Percentiles rank a stretch among this genome's conserved stretches.
These are phyloP conservation scores for Microtus richardsoni DNA, from an alignment of 2,113 vertebrate genomes.

Conservation along the genomic window DNA sequence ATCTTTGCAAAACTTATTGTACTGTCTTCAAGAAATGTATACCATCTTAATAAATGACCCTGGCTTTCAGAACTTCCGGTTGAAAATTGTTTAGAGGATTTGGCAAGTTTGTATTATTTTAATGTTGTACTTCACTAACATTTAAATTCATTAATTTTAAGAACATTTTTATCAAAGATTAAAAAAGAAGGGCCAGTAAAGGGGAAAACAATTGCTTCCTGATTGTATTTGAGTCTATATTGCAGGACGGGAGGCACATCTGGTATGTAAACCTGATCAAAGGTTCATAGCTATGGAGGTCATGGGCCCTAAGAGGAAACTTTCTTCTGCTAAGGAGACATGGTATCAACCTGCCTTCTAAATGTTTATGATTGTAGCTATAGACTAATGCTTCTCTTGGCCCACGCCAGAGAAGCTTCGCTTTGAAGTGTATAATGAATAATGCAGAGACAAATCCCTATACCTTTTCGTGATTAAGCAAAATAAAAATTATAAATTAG, in stretches of 20 bases:
- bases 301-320: background rate
- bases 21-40: background rate
- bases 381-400: background rate
- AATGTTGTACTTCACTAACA: background rate
- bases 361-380: background rate
- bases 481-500: background rate
- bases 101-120: background rate
- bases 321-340: background rate
- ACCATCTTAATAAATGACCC: background rate
- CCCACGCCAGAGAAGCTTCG: background rate
- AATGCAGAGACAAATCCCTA: background rate
- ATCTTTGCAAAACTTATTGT: background rate
- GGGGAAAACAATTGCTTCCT: background rate
- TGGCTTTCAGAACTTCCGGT: background rate
- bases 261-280: background rate
- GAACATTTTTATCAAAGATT: background rate
- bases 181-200: no score
- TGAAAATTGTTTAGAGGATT: background rate
- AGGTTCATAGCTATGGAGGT: background rate
- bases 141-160: constrained; percentile 37
- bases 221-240: background rate
- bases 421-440: background rate
- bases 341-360: background rate
- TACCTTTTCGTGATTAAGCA: background rate
- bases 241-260: background rate